Percentiles rank a stretch among this genome's conserved stretches.
phyloP scores from a whole-genome alignment of 2,888 invertebrate species.

The Sphaerophoria rueppellii region DNA sequence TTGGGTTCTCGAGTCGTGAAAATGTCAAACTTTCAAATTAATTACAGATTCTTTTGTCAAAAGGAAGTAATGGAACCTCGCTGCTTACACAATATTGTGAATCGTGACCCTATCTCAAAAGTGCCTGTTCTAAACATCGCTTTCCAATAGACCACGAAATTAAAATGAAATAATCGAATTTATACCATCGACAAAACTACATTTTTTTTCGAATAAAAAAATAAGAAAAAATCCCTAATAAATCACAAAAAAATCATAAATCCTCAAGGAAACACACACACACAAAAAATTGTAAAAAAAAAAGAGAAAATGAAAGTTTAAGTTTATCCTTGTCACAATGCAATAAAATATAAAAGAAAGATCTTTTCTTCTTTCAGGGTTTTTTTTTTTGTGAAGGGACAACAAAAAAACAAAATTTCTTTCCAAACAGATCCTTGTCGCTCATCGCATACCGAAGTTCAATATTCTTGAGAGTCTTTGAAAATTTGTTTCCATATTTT shows the following conservation, averaged over 20 bases:
- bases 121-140: constrained; percentile 9
- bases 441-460: constrained; percentile 47
- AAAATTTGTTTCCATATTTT: constrained; percentile 49
- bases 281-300: constrained; percentile 1
- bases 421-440: constrained; percentile 21
- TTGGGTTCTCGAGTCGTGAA: no score
- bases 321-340: constrained; percentile 60
- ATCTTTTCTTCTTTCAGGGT: constrained; percentile 5
- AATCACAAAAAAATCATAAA: constrained; percentile 58
- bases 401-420: constrained; percentile 1
- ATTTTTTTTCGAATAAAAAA: background rate
- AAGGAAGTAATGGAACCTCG: no score
- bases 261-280: constrained; percentile 3
- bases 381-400: constrained; percentile 20
- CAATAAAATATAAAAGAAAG: constrained; percentile 22
- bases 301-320: constrained; percentile 23
- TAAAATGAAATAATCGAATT: constrained; percentile 49
- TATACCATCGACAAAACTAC: background rate
- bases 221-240: constrained; percentile 34
- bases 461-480: constrained; percentile 64
- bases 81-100: background rate
- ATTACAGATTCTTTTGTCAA: no score
- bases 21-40: no score
- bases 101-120: background rate
- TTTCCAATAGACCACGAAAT: constrained; percentile 27